Base-by-base conservation (phyloP, 2,797 vertebrate species). In the Tenualosa thibaudeaui region DNA sequence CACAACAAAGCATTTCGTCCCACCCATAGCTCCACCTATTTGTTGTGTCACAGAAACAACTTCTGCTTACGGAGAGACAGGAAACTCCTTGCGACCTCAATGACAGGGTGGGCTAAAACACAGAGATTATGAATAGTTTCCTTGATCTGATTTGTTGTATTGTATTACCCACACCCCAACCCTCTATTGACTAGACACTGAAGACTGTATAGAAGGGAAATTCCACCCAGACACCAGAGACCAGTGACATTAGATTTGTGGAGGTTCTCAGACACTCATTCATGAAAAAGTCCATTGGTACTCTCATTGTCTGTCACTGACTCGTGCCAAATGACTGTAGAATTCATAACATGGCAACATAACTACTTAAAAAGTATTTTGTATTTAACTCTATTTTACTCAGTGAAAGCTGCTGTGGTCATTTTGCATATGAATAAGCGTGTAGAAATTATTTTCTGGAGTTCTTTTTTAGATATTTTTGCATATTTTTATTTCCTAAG, bases 21-120 rank as follows among this genome's bases (percentile, higher is more conserved):
- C 5, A 60, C 31, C 31, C 10, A 54, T 53, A 46, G 81, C 50
- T 46, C 71, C 71, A 22, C 15, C 26, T 15, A 13, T 78, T 78
- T 78, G 71, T 78, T 46, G 71, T 78, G 71, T 46, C 71, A 78
- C 71, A 78, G 15, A 78, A 17, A 78, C 15, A 19, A 46, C 71
- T 24, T 3, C 58, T 51, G 37, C 71, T 46, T 78, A 37, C 17
- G 40, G 17, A 46, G 40, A 9, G 71, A 37, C 87, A 89, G 88
- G 89, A 91, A 88, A 85, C 87, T 81, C 84, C 82, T 86, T 81
- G 43, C 54, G 26, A 65, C 43, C 84, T 81, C 81, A 13, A 17
- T 83, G 75, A 22, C 83, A 17, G 85, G 62, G 84, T 85, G 85
- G 83, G 85, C 83, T 85, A 88, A 58, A 87, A 85, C 81, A 85